Evolutionary conservation across 2,888 invertebrate species (phyloP), one percentile per base, ranked within the genome.

Genomic region (Eupithecia exiguata): DNA sequence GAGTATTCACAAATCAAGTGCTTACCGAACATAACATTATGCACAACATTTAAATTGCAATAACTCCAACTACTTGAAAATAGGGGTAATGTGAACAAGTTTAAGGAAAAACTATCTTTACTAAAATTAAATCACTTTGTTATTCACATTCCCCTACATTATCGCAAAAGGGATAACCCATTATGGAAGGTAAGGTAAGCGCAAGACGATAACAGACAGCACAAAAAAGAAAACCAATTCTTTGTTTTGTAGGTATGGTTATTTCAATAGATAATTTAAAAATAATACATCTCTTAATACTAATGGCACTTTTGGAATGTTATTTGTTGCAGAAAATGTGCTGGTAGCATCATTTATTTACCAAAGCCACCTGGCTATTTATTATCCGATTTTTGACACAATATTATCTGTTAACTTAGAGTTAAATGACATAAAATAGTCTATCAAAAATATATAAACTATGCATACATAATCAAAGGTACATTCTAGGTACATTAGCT

Each of bases 291-390:
- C 70, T 80, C 77, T 78, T 79, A 78, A 68, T 70, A 76, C 72
- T 80, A 80, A 80, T 80, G 80, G 80, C 80, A 80, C 80, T 74
- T 74, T 65, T 74, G 80, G 79, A 80, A 80, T 80, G 80, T 77
- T 66, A 70, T 71, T 69, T 72, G 36, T 73, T 66, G 66, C 25
- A 46, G 71, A 62, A 65, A 30, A 65, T 70, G 18, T 12, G 38
- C 38, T n/a, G 5, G 12, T 65, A 38, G 18, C 21, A 65, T 6
- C 36, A 36, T 63, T 36, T 38, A 16, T 35, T 35, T 58, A 25
- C 12, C 25, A 58, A 53, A 21, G 21, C 21, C 21, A 21, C 12
- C 12, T 53, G 21, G 53, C 21, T 53, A 53, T 21, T n/a, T 53
- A 49, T 9, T 49, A 49, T n/a, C 43, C 18, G 9, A 53, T 21